phyloP scores from a whole-genome alignment of 1,140 invertebrate species.

The Lepidostoma basale region DNA sequence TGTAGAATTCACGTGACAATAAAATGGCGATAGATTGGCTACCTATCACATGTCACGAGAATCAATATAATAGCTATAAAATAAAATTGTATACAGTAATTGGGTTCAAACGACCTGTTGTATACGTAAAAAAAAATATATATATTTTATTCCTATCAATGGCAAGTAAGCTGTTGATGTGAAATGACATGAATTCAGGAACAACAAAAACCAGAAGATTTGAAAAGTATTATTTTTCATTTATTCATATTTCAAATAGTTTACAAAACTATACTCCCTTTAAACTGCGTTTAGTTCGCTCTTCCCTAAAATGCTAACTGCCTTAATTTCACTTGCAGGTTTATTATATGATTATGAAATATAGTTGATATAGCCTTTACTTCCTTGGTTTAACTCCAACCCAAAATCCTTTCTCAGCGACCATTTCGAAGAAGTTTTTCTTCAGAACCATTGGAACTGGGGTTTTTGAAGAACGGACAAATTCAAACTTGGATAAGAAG shows the following conservation, averaged over 20 bases:
- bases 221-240: not conserved
- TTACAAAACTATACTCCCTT: too few species aligned
- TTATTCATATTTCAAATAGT: not conserved
- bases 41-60: too few species aligned
- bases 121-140: too few species aligned
- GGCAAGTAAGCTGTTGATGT: too few species aligned
- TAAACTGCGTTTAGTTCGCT: not conserved
- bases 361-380: not conserved
- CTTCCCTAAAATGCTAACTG: not conserved
- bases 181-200: not conserved
- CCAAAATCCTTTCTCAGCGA: constrained; percentile 21
- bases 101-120: too few species aligned
- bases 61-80: too few species aligned
- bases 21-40: too few species aligned
- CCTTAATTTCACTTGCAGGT: too few species aligned
- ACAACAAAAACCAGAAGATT: not conserved
- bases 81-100: too few species aligned
- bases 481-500: constrained; percentile 47
- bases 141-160: too few species aligned
- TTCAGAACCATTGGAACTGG: constrained; percentile 28
- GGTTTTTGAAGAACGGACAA: constrained; percentile 34
- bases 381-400: constrained; percentile 31
- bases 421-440: constrained; percentile 16
- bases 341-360: not conserved
- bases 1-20: too few species aligned